Conservation (phyloP, 2,113 vertebrate genomes). For the Prinia subflava region DNA sequence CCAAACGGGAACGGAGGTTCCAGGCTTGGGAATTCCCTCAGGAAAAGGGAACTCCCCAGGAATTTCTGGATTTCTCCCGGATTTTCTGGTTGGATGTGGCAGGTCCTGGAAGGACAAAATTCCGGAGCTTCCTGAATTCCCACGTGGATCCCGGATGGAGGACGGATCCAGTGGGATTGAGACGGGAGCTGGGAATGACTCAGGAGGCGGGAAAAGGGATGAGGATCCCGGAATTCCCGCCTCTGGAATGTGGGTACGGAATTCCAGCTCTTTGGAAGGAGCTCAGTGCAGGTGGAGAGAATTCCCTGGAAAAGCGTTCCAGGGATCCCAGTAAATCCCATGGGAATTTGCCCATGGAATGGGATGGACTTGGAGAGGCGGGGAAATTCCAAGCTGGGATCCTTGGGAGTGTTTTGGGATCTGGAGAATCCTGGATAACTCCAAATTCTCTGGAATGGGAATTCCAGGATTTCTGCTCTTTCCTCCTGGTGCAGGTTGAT, state of each 20-base stretch:
- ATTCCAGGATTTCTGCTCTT: not conserved
- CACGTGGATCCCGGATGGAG: accelerated
- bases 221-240: not conserved
- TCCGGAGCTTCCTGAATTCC: not conserved
- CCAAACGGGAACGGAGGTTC: not conserved
- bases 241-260: no score
- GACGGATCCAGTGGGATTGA: not conserved
- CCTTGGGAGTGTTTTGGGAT: no score
- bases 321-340: not conserved
- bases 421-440: not conserved
- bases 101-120: not conserved
- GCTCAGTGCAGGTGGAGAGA: no score
- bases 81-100: not conserved
- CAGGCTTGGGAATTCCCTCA: not conserved
- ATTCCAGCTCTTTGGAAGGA: no score
- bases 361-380: no score
- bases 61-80: not conserved
- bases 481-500: not conserved
- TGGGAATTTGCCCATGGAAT: not conserved
- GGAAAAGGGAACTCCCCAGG: not conserved
- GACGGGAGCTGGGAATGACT: no score
- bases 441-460: not conserved
- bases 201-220: not conserved
- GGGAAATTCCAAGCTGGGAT: not conserved
- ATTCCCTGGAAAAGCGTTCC: not conserved